Conservation (phyloP, 2,113 vertebrate genomes). For the Hypanus sabinus region DNA sequence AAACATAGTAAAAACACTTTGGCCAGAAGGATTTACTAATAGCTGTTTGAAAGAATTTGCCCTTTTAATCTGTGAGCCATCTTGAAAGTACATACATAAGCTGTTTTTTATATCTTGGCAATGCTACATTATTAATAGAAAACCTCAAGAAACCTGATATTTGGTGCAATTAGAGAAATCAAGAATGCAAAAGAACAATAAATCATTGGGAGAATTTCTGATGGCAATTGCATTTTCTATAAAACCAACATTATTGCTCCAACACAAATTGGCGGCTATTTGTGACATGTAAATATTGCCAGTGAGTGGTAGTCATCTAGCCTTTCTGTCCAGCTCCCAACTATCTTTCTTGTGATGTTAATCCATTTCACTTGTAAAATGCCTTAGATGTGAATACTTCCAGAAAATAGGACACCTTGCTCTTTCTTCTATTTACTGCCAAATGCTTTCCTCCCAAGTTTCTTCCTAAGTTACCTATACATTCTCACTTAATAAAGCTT, state of each 20-base stretch:
- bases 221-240: not conserved
- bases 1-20: not conserved
- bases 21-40: conserved; percentile 1
- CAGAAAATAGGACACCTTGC: too few species aligned
- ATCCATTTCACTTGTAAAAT: not conserved
- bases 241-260: not conserved
- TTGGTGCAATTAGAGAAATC: not conserved
- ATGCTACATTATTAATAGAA: not conserved
- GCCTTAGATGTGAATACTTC: not conserved
- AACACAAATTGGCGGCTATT: not conserved
- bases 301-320: not conserved
- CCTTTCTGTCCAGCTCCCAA: not conserved
- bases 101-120: not conserved
- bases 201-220: not conserved
- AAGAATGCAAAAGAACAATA: not conserved
- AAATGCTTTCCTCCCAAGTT: not conserved
- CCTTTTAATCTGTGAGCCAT: not conserved
- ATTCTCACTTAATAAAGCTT: too few species aligned
- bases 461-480: not conserved
- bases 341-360: not conserved
- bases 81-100: not conserved
- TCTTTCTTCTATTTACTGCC: not conserved
- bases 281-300: not conserved
- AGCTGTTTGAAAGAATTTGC: not conserved
- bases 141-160: not conserved